Evolutionary conservation across 2,113 vertebrate species (phyloP).

Genomic region (Archocentrus centrarchus): DNA sequence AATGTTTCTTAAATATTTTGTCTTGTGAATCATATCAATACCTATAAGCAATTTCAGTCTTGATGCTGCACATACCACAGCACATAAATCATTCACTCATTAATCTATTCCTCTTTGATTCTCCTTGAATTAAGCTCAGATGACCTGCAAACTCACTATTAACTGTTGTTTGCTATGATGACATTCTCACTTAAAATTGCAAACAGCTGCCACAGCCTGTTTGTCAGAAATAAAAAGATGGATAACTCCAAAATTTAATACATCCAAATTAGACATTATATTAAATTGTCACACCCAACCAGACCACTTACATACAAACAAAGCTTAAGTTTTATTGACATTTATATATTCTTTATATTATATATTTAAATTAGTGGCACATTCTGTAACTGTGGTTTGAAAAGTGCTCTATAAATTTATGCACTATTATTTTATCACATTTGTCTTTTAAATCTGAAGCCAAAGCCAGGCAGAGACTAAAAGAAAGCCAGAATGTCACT

Average conservation of each 20-base stretch:
- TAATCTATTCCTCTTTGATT: not conserved
- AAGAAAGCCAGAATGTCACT: not conserved
- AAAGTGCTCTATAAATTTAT: not conserved
- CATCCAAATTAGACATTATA: not conserved
- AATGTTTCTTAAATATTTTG: not conserved
- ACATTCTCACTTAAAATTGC: not conserved
- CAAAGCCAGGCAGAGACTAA: not conserved
- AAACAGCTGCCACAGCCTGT: not conserved
- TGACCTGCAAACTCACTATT: not conserved
- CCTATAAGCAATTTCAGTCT: not conserved
- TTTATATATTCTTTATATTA: not conserved
- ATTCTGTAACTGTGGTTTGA: not conserved
- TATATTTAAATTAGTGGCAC: not conserved
- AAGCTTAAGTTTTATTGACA: not conserved
- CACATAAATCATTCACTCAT: not conserved
- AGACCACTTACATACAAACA: not conserved
- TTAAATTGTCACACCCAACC: not conserved
- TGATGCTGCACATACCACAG: no score
- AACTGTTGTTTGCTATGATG: not conserved
- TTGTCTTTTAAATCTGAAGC: not conserved
- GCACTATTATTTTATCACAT: not conserved
- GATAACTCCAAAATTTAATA: not conserved
- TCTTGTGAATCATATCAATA: not conserved
- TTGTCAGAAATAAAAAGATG: not conserved
- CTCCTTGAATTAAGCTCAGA: not conserved